These are phyloP conservation scores for Sebastes kiyomatsui DNA, from an alignment of 2,797 vertebrate genomes.

Conservation along the genomic window DNA sequence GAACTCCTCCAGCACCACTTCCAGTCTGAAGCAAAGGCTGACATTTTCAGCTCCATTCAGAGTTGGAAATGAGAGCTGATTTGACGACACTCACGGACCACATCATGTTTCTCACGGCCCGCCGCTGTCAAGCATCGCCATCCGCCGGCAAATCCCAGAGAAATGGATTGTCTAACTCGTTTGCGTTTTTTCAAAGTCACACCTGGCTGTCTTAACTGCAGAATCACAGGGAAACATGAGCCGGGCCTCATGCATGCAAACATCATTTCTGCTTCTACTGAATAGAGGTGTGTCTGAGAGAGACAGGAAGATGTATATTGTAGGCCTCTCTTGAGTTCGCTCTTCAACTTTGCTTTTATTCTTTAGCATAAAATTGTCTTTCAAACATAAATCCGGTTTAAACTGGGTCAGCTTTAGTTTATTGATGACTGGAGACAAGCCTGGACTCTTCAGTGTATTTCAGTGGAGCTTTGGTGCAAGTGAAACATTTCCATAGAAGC, in stretches of 20 bases:
- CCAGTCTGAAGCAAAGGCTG: background rate
- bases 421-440: background rate
- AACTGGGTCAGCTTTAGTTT: background rate
- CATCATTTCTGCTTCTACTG: background rate
- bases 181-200: background rate
- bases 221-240: background rate
- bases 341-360: background rate
- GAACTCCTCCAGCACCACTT: background rate
- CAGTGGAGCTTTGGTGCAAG: background rate
- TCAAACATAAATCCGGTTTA: background rate
- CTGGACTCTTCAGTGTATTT: background rate
- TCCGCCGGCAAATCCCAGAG: background rate
- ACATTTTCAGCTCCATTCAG: slow-evolving; percentile 12
- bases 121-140: background rate
- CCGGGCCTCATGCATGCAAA: background rate
- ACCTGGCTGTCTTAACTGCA: background rate
- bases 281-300: background rate
- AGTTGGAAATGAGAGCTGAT: background rate
- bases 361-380: background rate
- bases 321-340: background rate
- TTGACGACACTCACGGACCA: background rate
- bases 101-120: background rate
- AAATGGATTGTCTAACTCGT: background rate
- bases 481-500: background rate
- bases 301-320: background rate